Conservation (phyloP, 2,797 vertebrate genomes). For the Schizothorax lantsangensis region DNA sequence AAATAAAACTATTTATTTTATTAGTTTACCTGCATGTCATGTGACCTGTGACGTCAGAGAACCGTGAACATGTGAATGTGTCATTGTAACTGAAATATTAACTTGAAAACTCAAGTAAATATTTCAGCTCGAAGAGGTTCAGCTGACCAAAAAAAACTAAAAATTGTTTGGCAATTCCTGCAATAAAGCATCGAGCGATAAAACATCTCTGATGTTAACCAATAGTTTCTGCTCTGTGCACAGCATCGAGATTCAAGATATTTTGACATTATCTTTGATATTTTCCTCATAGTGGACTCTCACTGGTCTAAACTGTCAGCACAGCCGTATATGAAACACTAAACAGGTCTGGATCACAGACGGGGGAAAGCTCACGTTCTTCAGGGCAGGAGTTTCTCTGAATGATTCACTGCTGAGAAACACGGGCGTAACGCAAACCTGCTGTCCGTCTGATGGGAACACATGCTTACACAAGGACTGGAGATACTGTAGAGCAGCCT, state of each 20-base stretch:
- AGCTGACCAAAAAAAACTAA: too few relatives aligned
- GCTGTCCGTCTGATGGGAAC: slow-evolving; percentile 63
- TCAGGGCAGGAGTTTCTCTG: slow-evolving; percentile 15
- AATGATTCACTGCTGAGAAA: slow-evolving; percentile 29
- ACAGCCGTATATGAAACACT: background rate
- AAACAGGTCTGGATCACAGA: background rate
- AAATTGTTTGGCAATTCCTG: background rate
- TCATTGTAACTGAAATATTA: background rate
- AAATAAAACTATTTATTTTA: background rate
- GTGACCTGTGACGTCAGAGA: background rate
- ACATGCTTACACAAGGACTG: slow-evolving; percentile 64
- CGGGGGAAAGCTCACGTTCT: background rate
- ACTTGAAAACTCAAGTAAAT: background rate
- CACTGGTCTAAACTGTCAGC: background rate
- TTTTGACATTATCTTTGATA: background rate
- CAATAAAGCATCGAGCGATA: background rate
- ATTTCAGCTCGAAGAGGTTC: background rate
- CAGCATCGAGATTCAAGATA: background rate
- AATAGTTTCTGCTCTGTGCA: background rate
- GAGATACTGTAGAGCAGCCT: background rate
- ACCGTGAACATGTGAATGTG: too few relatives aligned
- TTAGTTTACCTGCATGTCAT: background rate
- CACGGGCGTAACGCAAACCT: slow-evolving; percentile 29
- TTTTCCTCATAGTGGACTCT: background rate
- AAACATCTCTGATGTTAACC: background rate